Evolutionary conservation across 2,888 invertebrate species (phyloP).

Genomic region (Listrodromus nycthemerus): DNA sequence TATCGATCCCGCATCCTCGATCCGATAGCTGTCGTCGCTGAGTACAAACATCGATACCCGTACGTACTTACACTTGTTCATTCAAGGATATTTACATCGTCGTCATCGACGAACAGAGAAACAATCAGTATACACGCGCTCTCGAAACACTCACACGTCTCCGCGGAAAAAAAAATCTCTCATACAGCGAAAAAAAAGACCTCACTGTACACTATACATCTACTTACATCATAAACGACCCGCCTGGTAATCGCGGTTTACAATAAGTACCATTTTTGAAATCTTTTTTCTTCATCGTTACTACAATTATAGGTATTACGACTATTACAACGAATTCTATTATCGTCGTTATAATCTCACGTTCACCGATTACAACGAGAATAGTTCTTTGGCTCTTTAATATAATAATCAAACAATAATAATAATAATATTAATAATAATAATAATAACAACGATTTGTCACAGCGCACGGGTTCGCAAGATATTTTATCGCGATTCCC

Average conservation of each 20-base stretch:
- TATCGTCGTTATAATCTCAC: conserved; percentile 31
- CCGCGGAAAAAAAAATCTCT: background rate
- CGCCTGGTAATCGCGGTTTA: conserved; percentile 33
- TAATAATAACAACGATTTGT: conserved; percentile 47
- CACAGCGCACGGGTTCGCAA: conserved; percentile 48
- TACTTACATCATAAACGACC: conserved; percentile 57
- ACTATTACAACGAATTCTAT: conserved; percentile 62
- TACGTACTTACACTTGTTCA: conserved; percentile 54
- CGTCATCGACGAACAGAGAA: conserved; percentile 44
- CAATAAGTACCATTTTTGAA: conserved; percentile 19
- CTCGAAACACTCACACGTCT: conserved; percentile 17
- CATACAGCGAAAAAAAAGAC: background rate
- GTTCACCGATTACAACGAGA: conserved; percentile 44
- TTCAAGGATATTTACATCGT: conserved; percentile 57
- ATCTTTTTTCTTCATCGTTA: background rate
- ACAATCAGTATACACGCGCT: conserved; percentile 22
- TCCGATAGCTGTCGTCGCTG: conserved; percentile 8
- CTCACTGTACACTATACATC: conserved; percentile 66
- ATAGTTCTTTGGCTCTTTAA: conserved; percentile 64
- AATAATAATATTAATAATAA: conserved; percentile 39
- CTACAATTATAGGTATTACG: conserved; percentile 44
- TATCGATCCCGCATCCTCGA: background rate
- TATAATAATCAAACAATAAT: conserved; percentile 37
- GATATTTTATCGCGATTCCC: conserved; percentile 14
- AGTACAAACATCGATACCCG: conserved; percentile 45